Conservation (phyloP, 2,113 vertebrate genomes). For the Chauna torquata region DNA sequence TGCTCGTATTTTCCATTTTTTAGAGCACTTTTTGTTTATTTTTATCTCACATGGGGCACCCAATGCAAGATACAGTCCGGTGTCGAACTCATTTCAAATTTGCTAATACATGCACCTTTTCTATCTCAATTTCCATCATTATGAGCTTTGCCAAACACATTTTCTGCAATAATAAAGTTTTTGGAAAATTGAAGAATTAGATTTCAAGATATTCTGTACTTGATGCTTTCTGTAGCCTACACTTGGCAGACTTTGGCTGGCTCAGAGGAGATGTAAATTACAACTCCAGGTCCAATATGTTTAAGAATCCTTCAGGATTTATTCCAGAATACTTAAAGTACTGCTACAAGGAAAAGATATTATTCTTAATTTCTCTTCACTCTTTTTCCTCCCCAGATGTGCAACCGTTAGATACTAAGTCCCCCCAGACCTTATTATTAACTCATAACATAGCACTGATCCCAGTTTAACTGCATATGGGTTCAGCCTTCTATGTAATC, state of each 20-base stretch:
- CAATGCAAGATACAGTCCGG: accelerated
- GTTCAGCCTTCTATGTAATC: background rate
- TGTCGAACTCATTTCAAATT: background rate
- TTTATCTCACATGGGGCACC: background rate
- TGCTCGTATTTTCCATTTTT: accelerated
- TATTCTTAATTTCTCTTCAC: background rate
- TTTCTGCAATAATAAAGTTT: background rate
- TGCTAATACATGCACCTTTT: background rate
- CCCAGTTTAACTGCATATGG: background rate
- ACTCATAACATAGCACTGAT: accelerated
- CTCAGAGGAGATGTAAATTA: background rate
- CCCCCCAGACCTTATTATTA: background rate
- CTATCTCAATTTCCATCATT: background rate
- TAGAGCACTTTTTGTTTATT: background rate
- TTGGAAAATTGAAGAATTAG: background rate
- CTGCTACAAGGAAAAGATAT: background rate
- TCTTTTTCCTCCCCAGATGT: background rate
- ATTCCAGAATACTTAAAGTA: background rate
- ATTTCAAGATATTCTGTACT: background rate
- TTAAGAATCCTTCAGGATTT: background rate
- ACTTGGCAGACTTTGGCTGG: background rate
- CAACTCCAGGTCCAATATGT: background rate
- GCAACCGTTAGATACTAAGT: background rate
- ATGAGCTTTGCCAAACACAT: accelerated
- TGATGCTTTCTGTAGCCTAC: background rate